Base-by-base conservation (phyloP, 2,888 invertebrate genomes). In the Callyntrura guangdongensis region DNA sequence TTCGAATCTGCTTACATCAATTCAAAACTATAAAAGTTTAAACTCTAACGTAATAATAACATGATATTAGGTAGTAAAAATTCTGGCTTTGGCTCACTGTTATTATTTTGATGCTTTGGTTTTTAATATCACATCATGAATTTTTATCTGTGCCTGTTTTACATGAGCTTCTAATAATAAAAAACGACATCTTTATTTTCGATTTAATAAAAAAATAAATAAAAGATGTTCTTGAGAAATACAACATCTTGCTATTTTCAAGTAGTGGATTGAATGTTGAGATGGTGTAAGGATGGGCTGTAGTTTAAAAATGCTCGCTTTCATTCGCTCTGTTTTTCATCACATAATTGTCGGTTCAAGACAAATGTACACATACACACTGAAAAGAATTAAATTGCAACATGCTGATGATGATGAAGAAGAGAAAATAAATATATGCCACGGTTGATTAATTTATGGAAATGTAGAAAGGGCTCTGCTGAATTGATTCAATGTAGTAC, bases 361-460 rank as follows among this genome's bases (percentile, higher is more conserved):
- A 14, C 14, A n/a, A 6, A 64, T 64, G 25, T 6, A 22, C 22
- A 17, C 20, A 64, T 59, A 64, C 22, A 64, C 22, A 64, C 5
- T 25, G 22, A 25, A 53, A 22, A 64, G 20, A 49, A 47, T 74
- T 49, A 74, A 74, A 74, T 74, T 74, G 47, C 20, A 74, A 20
- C 9, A 17, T 20, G 72, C 9, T 47, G 11, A 5, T 47, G 22
- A 74, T 25, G 36, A 20, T 20, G 47, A 5, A 49, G 17, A 47
- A 53, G n/a, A 53, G n/a, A 74, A 20, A 27, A 74, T 74, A 11
- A 20, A 11, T 74, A 74, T 74, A 22, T 74, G 72, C 20, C 72
- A 74, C 17, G 14, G 72, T 20, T 74, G 72, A 74, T 74, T 74
- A 74, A 47, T 74, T 74, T 74, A 74, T 74, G 72, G 72, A 74